Conservation (phyloP, 2,888 invertebrate species). For the Aphelenchoides bicaudatus region DNA sequence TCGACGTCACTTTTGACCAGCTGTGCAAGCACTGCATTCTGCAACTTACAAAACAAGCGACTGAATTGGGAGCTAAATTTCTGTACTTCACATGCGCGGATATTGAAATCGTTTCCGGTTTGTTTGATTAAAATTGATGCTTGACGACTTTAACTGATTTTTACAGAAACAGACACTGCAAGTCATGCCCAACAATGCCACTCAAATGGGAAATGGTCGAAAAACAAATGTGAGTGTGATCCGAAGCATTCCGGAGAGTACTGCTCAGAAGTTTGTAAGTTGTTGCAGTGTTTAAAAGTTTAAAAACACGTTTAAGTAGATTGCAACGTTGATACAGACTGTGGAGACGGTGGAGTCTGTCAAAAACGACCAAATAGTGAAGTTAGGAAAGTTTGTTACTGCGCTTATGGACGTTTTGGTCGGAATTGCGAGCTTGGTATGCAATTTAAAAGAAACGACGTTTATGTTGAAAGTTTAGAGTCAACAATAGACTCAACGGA, state of each 20-base stretch:
- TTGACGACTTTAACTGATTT: too few species aligned
- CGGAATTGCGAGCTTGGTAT: slow-evolving; percentile 44
- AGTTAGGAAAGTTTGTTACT: slow-evolving; percentile 39
- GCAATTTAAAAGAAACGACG: neutral
- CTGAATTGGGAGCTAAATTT: slow-evolving; percentile 80
- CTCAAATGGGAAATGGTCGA: slow-evolving; percentile 66
- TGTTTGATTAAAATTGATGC: neutral
- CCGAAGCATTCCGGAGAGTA: slow-evolving; percentile 74
- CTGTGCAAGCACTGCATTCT: slow-evolving; percentile 70
- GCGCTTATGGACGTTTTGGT: slow-evolving; percentile 48
- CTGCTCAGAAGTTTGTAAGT: slow-evolving; percentile 75
- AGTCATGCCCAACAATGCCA: slow-evolving; percentile 48
- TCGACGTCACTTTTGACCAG: slow-evolving; percentile 23
- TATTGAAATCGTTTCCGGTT: slow-evolving; percentile 65
- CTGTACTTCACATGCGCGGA: slow-evolving; percentile 76
- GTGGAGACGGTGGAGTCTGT: slow-evolving; percentile 45
- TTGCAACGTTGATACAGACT: slow-evolving; percentile 43
- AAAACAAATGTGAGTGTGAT: slow-evolving; percentile 59
- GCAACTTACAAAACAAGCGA: slow-evolving; percentile 79
- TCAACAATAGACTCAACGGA: slow-evolving; percentile 1
- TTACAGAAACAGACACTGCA: too few species aligned
- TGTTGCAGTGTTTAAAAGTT: neutral
- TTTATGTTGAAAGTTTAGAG: neutral
- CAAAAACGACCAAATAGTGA: slow-evolving; percentile 34
- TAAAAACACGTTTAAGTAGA: slow-evolving; percentile 60